phyloP scores from a whole-genome alignment of 2,797 vertebrate species.

The Distichodus sexfasciatus region DNA sequence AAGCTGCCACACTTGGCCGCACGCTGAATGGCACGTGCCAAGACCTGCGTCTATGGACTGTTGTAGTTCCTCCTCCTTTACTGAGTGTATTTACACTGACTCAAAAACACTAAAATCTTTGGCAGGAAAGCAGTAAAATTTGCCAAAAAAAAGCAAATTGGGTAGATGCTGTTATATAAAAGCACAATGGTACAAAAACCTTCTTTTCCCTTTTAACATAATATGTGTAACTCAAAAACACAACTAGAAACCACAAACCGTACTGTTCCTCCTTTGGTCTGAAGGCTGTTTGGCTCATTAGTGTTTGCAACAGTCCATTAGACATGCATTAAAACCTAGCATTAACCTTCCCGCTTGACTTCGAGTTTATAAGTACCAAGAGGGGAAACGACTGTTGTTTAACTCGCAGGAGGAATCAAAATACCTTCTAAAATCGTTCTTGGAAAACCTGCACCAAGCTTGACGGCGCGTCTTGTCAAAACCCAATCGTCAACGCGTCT shows the following conservation, averaged over 20 bases:
- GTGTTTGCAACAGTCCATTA: neutral
- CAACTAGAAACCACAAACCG: too few relatives aligned
- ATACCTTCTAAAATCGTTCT: too few relatives aligned
- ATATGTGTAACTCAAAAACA: neutral
- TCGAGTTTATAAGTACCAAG: neutral
- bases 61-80: neutral
- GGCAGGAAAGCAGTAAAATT: neutral
- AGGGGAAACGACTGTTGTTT: too few relatives aligned
- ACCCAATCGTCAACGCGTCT: too few relatives aligned
- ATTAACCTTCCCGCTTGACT: neutral
- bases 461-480: too few relatives aligned
- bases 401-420: too few relatives aligned
- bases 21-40: conserved; percentile 69
- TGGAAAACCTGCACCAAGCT: too few relatives aligned
- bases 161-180: too few relatives aligned
- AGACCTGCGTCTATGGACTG: neutral
- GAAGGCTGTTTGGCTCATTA: neutral
- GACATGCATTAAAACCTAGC: neutral
- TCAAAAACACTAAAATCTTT: neutral
- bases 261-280: too few relatives aligned
- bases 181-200: too few relatives aligned
- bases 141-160: neutral
- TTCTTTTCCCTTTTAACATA: too few relatives aligned
- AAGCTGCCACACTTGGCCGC: conserved; percentile 59
- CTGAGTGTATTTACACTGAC: conserved; percentile 5